phyloP scores from a whole-genome alignment of 2,113 vertebrate species.

The Axis porcinus region DNA sequence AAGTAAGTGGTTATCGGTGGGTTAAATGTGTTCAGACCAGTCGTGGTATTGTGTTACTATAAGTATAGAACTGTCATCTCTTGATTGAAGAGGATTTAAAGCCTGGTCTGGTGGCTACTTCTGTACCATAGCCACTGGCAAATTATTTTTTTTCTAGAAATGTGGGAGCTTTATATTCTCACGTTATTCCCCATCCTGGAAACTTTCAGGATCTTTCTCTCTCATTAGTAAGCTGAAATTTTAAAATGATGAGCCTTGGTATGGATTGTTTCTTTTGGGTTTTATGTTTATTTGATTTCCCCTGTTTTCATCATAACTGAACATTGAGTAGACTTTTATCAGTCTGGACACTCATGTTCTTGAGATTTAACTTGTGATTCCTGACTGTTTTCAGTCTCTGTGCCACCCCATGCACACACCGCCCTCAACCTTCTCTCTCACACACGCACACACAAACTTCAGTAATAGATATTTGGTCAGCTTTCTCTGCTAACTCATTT shows the following conservation, averaged over 20 bases:
- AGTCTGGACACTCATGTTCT: background rate
- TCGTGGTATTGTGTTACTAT: background rate
- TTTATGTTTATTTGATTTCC: conserved; percentile 8
- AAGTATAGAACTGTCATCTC: background rate
- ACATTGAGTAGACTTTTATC: background rate
- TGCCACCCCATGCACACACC: background rate
- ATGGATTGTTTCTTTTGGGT: background rate
- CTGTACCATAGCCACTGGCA: background rate
- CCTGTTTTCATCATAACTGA: background rate
- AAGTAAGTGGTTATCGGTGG: background rate
- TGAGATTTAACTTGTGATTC: background rate
- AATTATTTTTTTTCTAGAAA: background rate
- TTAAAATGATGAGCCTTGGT: background rate
- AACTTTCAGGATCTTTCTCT: background rate
- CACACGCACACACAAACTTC: background rate
- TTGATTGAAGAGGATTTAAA: conserved; percentile 6
- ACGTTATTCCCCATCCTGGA: background rate
- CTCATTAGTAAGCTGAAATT: background rate
- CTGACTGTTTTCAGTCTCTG: background rate
- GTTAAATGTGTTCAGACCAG: background rate
- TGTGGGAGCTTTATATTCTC: background rate
- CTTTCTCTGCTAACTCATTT: background rate
- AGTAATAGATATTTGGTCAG: background rate
- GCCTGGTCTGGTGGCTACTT: background rate
- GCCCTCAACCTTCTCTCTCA: background rate